Percentiles rank a stretch among this genome's conserved stretches.
phyloP scores from a whole-genome alignment of 2,113 vertebrate species.

The Lagopus muta region DNA sequence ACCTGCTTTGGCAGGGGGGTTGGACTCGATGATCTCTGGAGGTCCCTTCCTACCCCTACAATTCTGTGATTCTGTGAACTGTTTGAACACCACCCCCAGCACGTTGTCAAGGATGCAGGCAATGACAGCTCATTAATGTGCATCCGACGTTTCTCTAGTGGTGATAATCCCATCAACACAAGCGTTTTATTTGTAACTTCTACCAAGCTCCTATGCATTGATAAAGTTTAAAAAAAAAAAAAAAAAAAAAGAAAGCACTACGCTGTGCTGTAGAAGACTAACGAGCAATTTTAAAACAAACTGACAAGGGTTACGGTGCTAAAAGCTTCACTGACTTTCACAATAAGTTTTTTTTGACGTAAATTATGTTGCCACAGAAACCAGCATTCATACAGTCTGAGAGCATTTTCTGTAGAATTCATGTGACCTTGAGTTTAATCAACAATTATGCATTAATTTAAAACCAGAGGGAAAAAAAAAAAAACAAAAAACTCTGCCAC shows the following conservation, averaged over 20 bases:
- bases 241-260: background rate
- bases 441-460: constrained; percentile 4
- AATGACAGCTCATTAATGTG: constrained; percentile 17
- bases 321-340: constrained; percentile 22
- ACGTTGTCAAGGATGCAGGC: background rate
- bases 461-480: background rate
- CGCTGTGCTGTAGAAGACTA: background rate
- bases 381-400: background rate
- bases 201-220: background rate
- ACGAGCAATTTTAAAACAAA: constrained; percentile 31
- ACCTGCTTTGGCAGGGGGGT: too few relatives aligned
- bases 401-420: background rate
- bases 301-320: background rate
- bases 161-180: background rate
- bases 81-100: background rate
- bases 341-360: background rate
- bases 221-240: background rate
- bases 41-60: too few relatives aligned
- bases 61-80: too few relatives aligned
- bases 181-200: background rate
- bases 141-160: background rate
- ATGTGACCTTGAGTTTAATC: constrained; percentile 20
- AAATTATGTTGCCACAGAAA: constrained; percentile 59
- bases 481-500: background rate
- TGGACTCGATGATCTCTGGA: too few relatives aligned